A percentile compares a stretch with the other conserved stretches of the same genome.
Conservation (phyloP, 2,113 vertebrate species). For the Takifugu bimaculatus region DNA sequence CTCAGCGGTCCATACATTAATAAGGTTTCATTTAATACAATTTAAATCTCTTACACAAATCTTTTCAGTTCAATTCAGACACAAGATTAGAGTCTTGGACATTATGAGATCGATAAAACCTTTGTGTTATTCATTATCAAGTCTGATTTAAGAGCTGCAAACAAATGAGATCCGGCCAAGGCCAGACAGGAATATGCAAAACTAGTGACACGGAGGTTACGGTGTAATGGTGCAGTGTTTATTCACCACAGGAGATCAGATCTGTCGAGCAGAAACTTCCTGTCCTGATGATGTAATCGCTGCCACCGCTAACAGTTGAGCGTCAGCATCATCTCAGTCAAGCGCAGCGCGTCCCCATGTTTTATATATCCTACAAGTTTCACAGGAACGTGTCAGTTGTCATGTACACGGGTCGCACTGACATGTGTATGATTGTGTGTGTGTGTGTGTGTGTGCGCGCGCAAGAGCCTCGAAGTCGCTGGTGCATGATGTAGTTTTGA, state of each 20-base stretch:
- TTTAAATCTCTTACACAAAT: no score
- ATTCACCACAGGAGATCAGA: constrained; percentile 11
- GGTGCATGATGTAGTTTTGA: constrained; percentile 47
- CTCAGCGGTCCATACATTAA: background rate
- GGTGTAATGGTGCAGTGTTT: constrained; percentile 4
- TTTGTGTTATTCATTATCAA: background rate
- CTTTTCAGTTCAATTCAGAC: no score
- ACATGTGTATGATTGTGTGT: background rate
- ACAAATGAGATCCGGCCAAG: no score
- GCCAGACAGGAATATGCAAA: background rate
- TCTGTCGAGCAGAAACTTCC: constrained; percentile 22
- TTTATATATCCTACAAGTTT: constrained; percentile 11
- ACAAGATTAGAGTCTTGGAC: background rate
- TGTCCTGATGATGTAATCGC: constrained; percentile 24
- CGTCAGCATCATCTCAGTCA: constrained; percentile 17
- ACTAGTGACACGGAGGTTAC: constrained; percentile 18
- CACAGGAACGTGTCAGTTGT: constrained; percentile 12
- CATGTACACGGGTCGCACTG: constrained; percentile 9
- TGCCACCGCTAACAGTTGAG: constrained; percentile 13
- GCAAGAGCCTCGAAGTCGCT: background rate
- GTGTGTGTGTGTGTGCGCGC: constrained; percentile 2
- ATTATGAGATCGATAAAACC: no score
- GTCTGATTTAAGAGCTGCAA: background rate
- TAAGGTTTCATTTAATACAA: background rate
- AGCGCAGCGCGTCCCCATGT: constrained; percentile 9